phyloP scores from a whole-genome alignment of 1,140 invertebrate genomes.

The Drosophila hydei region DNA sequence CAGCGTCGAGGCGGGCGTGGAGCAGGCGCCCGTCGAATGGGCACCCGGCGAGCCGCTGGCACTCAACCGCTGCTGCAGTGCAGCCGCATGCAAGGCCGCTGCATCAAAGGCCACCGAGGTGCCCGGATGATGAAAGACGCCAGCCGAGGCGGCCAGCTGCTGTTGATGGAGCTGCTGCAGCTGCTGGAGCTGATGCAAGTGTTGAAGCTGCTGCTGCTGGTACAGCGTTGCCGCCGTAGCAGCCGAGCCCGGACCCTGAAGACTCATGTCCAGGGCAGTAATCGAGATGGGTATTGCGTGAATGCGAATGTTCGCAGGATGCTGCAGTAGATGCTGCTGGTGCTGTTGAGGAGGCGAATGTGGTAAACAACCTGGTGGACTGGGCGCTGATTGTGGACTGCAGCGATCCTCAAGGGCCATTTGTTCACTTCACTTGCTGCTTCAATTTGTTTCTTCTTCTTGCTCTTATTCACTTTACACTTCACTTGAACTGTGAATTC shows the following conservation, averaged over 20 bases:
- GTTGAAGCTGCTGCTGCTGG: conserved; percentile 77
- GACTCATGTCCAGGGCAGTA: conserved; percentile 68
- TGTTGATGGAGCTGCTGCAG: conserved; percentile 79
- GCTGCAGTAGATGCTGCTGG: conserved; percentile 20
- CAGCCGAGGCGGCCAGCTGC: conserved; percentile 65
- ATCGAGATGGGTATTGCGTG: conserved; percentile 28
- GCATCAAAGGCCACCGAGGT: conserved; percentile 57
- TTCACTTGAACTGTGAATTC: conserved; percentile 13
- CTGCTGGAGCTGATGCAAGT: conserved; percentile 76
- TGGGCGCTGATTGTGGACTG: conserved; percentile 86
- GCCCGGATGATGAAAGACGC: conserved; percentile 75
- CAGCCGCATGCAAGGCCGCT: conserved; percentile 64
- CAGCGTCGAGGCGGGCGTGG: conserved; percentile 71
- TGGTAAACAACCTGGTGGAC: conserved; percentile 73
- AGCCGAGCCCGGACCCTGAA: conserved; percentile 46
- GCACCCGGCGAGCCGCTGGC: conserved; percentile 65
- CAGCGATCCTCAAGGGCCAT: conserved; percentile 87
- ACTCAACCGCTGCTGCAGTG: conserved; percentile 66
- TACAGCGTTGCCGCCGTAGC: conserved; percentile 52
- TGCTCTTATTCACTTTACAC: conserved; percentile 23
- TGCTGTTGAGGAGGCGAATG: conserved; percentile 57
- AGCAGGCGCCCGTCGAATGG: conserved; percentile 61
- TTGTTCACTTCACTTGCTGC: conserved; percentile 44
- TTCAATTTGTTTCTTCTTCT: conserved; percentile 4
- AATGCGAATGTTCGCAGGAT: conserved; percentile 1